These are phyloP conservation scores for Marronus borbonicus DNA, from an alignment of 2,888 invertebrate species.

Conservation along the genomic window DNA sequence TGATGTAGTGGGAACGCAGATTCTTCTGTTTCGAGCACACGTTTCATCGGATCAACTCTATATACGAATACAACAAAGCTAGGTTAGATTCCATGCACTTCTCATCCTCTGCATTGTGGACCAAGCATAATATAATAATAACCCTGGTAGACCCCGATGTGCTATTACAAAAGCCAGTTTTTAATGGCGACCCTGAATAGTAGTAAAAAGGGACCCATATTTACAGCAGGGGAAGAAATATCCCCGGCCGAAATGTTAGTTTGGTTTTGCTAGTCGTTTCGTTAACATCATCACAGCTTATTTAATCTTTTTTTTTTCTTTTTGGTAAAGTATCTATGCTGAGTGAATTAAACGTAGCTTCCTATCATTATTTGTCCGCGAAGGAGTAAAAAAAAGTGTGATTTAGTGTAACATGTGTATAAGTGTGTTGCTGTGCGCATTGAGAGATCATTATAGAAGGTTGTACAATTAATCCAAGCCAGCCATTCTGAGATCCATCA, in stretches of 20 bases:
- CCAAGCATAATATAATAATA: slow-evolving; percentile 63
- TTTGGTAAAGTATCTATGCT: background rate
- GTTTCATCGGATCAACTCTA: slow-evolving; percentile 28
- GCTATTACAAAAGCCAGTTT: slow-evolving; percentile 67
- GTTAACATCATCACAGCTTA: slow-evolving; percentile 58
- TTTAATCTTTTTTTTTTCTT: background rate
- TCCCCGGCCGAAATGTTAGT: slow-evolving; percentile 63
- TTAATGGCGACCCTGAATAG: slow-evolving; percentile 69
- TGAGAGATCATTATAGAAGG: slow-evolving; percentile 34
- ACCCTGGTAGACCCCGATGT: slow-evolving; percentile 61
- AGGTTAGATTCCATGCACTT: slow-evolving; percentile 32
- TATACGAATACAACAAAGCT: background rate
- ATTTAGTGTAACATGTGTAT: slow-evolving; percentile 23
- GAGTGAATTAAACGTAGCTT: no score
- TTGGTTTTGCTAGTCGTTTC: slow-evolving; percentile 63
- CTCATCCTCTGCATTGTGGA: slow-evolving; percentile 12
- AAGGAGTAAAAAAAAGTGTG: slow-evolving; percentile 4
- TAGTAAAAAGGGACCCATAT: slow-evolving; percentile 60
- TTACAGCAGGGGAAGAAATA: slow-evolving; percentile 63
- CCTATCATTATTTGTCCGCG: background rate
- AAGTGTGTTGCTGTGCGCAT: slow-evolving; percentile 16
- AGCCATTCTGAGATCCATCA: slow-evolving; percentile 22
- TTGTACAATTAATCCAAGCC: slow-evolving; percentile 43
- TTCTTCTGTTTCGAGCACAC: background rate
- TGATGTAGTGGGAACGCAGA: background rate